phyloP scores from a whole-genome alignment of 53 echinoderm and acorn worm genomes.

The Arbacia lixula region DNA sequence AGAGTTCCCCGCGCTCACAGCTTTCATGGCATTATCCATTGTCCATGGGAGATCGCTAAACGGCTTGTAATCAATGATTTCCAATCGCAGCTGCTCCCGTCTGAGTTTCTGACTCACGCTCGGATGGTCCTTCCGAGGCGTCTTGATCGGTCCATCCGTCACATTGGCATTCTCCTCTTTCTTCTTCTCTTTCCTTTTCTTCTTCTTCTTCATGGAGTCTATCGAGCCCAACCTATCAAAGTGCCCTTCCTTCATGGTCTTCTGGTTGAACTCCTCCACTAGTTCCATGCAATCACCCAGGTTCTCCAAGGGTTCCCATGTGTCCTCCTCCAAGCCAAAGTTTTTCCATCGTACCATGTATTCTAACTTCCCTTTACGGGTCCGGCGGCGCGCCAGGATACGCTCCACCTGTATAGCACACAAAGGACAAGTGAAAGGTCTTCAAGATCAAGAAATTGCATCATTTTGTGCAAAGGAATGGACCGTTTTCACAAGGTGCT shows the following conservation, averaged over 20 bases:
- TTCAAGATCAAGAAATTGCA: not conserved
- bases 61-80: too few species aligned
- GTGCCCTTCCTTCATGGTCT: slow-evolving; percentile 56
- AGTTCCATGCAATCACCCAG: slow-evolving; percentile 80
- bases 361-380: slow-evolving; percentile 78
- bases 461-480: not conserved
- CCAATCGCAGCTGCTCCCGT: too few species aligned
- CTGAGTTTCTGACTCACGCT: not conserved
- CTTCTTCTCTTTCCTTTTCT: slow-evolving; percentile 9
- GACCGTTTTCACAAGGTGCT: not conserved
- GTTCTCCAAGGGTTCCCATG: slow-evolving; percentile 96
- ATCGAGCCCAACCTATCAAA: slow-evolving; percentile 53
- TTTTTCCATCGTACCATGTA: slow-evolving; percentile 95
- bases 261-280: slow-evolving; percentile 78
- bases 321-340: slow-evolving; percentile 87
- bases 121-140: not conserved
- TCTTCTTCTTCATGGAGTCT: slow-evolving; percentile 20
- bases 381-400: slow-evolving; percentile 78
- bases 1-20: not conserved
- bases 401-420: slow-evolving; percentile 68
- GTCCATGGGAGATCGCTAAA: too few species aligned
- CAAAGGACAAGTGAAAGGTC: not conserved
- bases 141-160: not conserved
- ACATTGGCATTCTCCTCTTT: slow-evolving; percentile 18
- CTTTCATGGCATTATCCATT: too few species aligned